Conservation (phyloP, 2,113 vertebrate genomes). For the Balaenoptera acutorostrata region DNA sequence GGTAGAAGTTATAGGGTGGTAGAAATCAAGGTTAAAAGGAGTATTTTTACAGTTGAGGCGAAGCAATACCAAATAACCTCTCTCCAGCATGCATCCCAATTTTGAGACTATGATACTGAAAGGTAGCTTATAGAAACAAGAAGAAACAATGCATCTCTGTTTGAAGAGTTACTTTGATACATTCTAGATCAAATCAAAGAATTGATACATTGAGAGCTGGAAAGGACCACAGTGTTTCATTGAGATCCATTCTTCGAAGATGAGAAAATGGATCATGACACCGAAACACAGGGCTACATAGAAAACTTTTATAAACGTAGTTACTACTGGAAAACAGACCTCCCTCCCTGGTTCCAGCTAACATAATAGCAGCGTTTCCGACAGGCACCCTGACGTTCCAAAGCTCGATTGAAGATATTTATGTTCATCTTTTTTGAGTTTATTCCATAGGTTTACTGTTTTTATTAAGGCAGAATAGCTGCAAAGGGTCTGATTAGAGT, state of each 20-base stretch:
- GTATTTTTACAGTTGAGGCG: background rate
- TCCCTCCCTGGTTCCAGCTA: background rate
- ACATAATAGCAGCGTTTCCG: background rate
- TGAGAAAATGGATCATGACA: background rate
- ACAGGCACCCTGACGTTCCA: fast-evolving
- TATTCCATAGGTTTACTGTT: background rate
- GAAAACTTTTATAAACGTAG: background rate
- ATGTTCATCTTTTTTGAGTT: too few relatives aligned
- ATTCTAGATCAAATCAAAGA: background rate
- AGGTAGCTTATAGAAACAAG: fast-evolving
- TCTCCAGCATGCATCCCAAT: background rate
- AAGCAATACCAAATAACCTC: background rate
- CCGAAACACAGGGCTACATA: fast-evolving
- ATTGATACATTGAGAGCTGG: background rate
- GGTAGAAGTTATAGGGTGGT: background rate
- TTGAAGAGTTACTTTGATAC: background rate
- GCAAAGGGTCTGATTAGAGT: background rate
- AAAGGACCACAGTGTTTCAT: background rate
- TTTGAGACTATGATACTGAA: background rate
- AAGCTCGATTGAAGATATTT: too few relatives aligned
- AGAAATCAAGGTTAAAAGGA: background rate
- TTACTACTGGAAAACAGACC: background rate
- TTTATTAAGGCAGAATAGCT: background rate
- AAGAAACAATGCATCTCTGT: background rate
- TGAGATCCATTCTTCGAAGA: background rate